These are phyloP conservation scores for Microdon myrmicae DNA, from an alignment of 2,888 invertebrate species.

Conservation along the genomic window DNA sequence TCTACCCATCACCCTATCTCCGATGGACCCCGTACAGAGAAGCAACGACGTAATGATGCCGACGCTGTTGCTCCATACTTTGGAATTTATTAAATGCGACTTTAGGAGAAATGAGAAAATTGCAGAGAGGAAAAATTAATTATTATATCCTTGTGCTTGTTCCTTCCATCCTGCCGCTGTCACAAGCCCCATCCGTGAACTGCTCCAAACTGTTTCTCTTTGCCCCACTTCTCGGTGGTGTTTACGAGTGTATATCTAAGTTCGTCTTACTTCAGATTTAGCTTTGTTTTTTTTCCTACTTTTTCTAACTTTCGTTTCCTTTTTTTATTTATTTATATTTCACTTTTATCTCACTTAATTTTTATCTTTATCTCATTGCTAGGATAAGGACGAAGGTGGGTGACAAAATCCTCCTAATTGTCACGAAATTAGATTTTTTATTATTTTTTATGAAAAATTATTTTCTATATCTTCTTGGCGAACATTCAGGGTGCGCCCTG, in stretches of 20 bases:
- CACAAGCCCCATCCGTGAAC: no score
- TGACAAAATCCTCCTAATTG: slow-evolving; percentile 42
- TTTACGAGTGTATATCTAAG: no score
- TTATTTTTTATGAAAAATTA: slow-evolving; percentile 18
- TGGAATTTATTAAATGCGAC: slow-evolving; percentile 52
- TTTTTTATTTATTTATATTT: slow-evolving; percentile 12
- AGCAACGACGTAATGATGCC: slow-evolving; percentile 16
- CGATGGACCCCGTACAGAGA: no score
- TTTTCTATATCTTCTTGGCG: slow-evolving; percentile 23
- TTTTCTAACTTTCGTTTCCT: no score
- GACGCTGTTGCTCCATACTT: slow-evolving; percentile 12
- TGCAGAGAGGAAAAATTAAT: slow-evolving; percentile 52
- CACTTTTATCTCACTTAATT: slow-evolving; percentile 45
- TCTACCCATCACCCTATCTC: no score
- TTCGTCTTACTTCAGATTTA: no score
- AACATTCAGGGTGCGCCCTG: no score
- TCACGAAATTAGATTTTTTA: slow-evolving; percentile 47
- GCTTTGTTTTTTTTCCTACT: background rate
- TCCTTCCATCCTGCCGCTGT: slow-evolving; percentile 4
- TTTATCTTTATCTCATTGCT: slow-evolving; percentile 25
- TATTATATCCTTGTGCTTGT: slow-evolving; percentile 36
- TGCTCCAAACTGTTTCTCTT: no score
- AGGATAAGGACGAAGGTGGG: slow-evolving; percentile 3
- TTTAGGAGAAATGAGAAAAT: slow-evolving; percentile 51
- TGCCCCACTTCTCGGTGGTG: no score